A percentile compares a stretch with the other conserved stretches of the same genome.
phyloP scores from a whole-genome alignment of 1,140 invertebrate species.

The Macrocentrus cingulum region DNA sequence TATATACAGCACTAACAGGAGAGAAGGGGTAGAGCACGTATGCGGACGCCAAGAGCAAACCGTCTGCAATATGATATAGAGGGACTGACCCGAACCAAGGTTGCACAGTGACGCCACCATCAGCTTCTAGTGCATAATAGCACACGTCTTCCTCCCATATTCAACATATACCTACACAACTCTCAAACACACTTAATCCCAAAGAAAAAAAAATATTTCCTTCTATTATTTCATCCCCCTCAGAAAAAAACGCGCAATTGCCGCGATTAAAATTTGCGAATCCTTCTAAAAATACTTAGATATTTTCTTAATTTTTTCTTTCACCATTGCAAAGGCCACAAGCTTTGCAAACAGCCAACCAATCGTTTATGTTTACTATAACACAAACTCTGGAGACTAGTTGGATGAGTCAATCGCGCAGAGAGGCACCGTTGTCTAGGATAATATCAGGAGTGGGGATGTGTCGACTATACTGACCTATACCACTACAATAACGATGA shows the following conservation, averaged over 20 bases:
- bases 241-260: too few relatives aligned
- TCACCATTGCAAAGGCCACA: neutral
- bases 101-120: constrained; percentile 55
- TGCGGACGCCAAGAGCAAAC: constrained; percentile 29
- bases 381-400: constrained; percentile 36
- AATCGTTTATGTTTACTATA: constrained; percentile 33
- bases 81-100: constrained; percentile 60
- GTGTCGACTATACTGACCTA: constrained; percentile 55
- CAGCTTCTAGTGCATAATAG: constrained; percentile 58
- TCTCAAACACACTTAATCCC: neutral
- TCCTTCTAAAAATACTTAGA: constrained; percentile 18
- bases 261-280: too few relatives aligned
- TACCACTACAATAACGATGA: constrained; percentile 38
- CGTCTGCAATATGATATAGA: constrained; percentile 53
- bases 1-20: neutral
- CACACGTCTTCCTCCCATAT: constrained; percentile 47
- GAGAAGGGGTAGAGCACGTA: constrained; percentile 4
- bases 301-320: neutral
- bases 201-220: too few relatives aligned
- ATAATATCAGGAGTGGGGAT: constrained; percentile 35
- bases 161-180: constrained; percentile 12
- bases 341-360: neutral
- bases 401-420: constrained; percentile 58
- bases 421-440: constrained; percentile 57
- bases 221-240: too few relatives aligned